Conservation (phyloP, 2,888 invertebrate species). For the Drosophila prostipennis region DNA sequence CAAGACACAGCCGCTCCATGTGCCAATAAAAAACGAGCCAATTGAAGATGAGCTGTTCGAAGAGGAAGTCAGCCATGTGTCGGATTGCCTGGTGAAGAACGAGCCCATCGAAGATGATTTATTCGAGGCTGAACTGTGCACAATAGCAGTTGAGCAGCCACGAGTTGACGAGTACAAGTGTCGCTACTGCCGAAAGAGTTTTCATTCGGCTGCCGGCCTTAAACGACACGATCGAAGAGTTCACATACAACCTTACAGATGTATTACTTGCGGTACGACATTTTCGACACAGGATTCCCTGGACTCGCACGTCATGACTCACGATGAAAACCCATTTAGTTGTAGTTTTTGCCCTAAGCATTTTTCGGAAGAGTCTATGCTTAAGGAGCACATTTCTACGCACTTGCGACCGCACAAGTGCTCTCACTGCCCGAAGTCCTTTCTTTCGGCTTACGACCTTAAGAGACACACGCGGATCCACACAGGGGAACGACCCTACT, state of each 20-base stretch:
- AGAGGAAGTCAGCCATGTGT: background rate
- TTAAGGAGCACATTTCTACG: background rate
- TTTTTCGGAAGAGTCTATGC: background rate
- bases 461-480: constrained; percentile 1
- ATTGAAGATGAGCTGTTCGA: background rate
- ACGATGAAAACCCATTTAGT: background rate
- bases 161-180: too few relatives aligned
- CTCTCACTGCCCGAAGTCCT: background rate
- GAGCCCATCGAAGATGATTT: background rate
- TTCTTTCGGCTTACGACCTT: background rate
- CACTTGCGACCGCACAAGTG: constrained; percentile 1
- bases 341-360: background rate
- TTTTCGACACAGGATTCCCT: background rate
- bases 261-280: background rate
- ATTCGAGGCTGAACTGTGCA: background rate
- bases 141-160: background rate
- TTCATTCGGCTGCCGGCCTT: too few relatives aligned
- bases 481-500: constrained; percentile 5
- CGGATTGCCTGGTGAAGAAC: background rate
- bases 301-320: background rate
- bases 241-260: too few relatives aligned
- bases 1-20: background rate
- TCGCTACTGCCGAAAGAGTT: too few relatives aligned
- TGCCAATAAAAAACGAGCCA: background rate
- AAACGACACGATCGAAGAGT: too few relatives aligned